A percentile compares a stretch with the other conserved stretches of the same genome.
These are phyloP conservation scores for Choristoneura fumiferana DNA, from an alignment of 1,140 invertebrate species.

Conservation along the genomic window DNA sequence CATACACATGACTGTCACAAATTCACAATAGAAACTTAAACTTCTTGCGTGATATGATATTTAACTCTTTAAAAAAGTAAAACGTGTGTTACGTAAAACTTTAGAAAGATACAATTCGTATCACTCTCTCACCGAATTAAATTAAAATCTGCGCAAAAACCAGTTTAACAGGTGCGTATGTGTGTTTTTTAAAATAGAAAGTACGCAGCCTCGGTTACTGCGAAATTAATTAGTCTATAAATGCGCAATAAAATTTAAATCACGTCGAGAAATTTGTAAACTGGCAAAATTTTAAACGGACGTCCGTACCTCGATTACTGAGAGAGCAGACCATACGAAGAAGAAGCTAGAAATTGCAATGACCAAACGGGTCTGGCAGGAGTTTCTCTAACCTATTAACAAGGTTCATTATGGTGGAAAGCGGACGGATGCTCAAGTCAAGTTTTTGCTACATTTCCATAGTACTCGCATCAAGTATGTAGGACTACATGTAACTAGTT, in stretches of 20 bases:
- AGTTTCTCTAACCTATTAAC: constrained; percentile 67
- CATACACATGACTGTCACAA: too few relatives aligned
- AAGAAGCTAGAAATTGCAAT: constrained; percentile 49
- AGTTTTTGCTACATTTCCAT: constrained; percentile 67
- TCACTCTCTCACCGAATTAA: constrained; percentile 43
- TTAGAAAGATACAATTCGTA: constrained; percentile 32
- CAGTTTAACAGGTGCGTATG: constrained; percentile 25
- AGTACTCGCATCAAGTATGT: constrained; percentile 50
- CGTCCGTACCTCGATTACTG: constrained; percentile 31
- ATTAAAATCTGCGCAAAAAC: constrained; percentile 38
- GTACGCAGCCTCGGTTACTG: constrained; percentile 33
- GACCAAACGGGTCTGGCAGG: constrained; percentile 41
- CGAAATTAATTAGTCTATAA: constrained; percentile 28
- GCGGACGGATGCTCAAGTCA: constrained; percentile 45
- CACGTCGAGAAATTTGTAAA: constrained; percentile 12
- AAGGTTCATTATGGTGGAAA: constrained; percentile 66
- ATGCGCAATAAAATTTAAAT: constrained; percentile 13
- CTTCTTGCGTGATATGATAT: constrained; percentile 16
- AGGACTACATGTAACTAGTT: constrained; percentile 54
- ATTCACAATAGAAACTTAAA: neutral
- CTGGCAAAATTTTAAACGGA: constrained; percentile 22
- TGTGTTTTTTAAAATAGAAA: constrained; percentile 60
- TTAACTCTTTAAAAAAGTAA: constrained; percentile 10
- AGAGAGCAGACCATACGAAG: constrained; percentile 31
- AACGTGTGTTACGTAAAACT: constrained; percentile 31